Evolutionary conservation across 2,888 invertebrate species (phyloP), one percentile per base, ranked within the genome.

Genomic region (Drosophila aldrichi): DNA sequence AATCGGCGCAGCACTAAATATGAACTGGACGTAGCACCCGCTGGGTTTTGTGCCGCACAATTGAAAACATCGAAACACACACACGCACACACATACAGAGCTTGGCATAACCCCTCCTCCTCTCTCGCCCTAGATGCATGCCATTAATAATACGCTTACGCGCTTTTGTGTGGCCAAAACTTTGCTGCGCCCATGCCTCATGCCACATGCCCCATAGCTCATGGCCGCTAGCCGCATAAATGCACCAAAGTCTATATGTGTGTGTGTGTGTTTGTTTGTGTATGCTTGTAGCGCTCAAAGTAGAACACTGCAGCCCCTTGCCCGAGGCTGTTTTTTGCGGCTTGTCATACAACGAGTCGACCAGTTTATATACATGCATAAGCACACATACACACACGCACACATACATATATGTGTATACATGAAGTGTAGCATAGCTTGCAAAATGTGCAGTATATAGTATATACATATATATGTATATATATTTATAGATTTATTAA

Each of bases 131-230:
- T 49, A 56, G 60, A 68, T 66, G 57, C 70, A 68, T 48, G 70
- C 71, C 82, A 83, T 89, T 82, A 89, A 88, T 88, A 88, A 88
- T 88, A 82, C 90, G 89, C 87, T 88, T 88, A 88, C 81, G 88
- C 79, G 85, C 89, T 89, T 87, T 87, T 88, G 85, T 87, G 70
- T 64, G 71, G 60, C 80, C 75, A 25, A 65, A 78, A 54, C 36
- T 61, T 57, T 57, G 52, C 65, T 44, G 38, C 48, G 36, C n/a
- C 6, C 43, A 54, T 49, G 14, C 32, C 34, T 38, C 40, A 16
- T 52, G 48, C 51, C 49, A 34, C 51, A 52, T 52, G 51, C 51
- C 51, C 36, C 36, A 9, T 38, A 38, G 20, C 46, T 38, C 44
- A 46, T 46, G 46, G 66, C 77, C 70, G 51, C 51, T 29, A 55